Evolutionary conservation across 1,140 invertebrate genomes (phyloP), one percentile per base, ranked within the genome.

Genomic region (Diorhabda carinulata): DNA sequence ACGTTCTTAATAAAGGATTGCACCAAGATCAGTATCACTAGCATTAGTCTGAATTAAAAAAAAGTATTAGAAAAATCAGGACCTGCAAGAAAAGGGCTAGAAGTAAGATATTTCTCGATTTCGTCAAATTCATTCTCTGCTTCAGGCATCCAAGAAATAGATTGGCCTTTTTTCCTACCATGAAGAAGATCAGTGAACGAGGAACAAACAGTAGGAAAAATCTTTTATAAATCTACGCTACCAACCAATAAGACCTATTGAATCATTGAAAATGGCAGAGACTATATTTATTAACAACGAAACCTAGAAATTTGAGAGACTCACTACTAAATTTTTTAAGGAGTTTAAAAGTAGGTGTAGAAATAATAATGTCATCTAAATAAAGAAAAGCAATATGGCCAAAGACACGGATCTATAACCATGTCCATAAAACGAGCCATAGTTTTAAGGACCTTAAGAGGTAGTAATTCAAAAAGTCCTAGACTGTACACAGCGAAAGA

Each of bases 241-340:
- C 65, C 72, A 73, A 43, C 6, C 43, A 43, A 65, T n/a, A 41
- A 61, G 68, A 40, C 69, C 70, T 57, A 73, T 9, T 0, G 66
- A 63, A 71, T 80, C 80, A 3, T 84, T 73, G 9, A 77, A 10
- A 3, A 85, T 81, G 7, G 69, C 71, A 9, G 45, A 72, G 42
- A 9, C 67, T 67, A 4, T 57, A 43, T 25, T 25, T 47, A 61
- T 63, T 57, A 3, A 64, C 61, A n/a, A 66, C 57, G 43, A 63
- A 61, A n/a, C 67, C 67, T 9, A 72, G 60, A 61, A 66, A 72
- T n/a, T 44, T 57, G 5, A 72, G 6, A 10, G 56, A 44, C 4
- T 59, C 2, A 5, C 62, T 40, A 56, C 70, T 59, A 10, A 67
- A 62, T 25, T 52, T 25, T 25, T 25, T 25, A 25, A 25, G 25